Conservation (phyloP, 2,888 invertebrate species). For the Lissonota sp. region DNA sequence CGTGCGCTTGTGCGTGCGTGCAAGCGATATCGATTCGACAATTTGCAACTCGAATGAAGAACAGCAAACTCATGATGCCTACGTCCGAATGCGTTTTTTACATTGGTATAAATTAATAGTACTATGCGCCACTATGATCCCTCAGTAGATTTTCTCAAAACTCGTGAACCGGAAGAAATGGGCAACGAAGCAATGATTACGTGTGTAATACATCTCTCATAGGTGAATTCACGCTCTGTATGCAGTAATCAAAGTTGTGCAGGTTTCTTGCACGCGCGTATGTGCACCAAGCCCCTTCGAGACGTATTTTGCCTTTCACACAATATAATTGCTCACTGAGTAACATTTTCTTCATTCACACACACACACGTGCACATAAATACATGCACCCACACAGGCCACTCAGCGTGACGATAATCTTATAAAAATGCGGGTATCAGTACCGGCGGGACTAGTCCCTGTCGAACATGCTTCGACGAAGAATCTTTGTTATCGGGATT, state of each 20-base stretch:
- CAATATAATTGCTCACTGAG: conserved; percentile 61
- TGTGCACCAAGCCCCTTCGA: not conserved
- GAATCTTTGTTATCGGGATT: conserved; percentile 71
- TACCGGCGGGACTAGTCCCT: conserved; percentile 71
- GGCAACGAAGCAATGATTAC: conserved; percentile 74
- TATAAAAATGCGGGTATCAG: conserved; percentile 78
- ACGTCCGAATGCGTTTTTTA: not conserved
- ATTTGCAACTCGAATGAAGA: conserved; percentile 11
- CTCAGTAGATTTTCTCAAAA: not conserved
- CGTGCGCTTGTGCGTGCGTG: not conserved
- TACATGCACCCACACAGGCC: conserved; percentile 14
- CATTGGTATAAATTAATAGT: no score
- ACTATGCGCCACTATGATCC: no score
- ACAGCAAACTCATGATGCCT: not conserved
- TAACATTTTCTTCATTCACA: no score
- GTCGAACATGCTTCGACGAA: conserved; percentile 80
- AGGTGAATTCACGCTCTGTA: conserved; percentile 83
- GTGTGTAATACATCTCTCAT: conserved; percentile 73
- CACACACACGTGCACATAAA: not conserved
- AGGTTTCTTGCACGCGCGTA: conserved; percentile 25
- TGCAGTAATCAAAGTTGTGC: conserved; percentile 74
- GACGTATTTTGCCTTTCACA: conserved; percentile 29
- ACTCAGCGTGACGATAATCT: conserved; percentile 40
- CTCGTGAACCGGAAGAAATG: conserved; percentile 70
- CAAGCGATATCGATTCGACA: conserved; percentile 22